Percentiles rank a stretch among this genome's conserved stretches.
These are phyloP conservation scores for Enteromius viviparus DNA, from an alignment of 2,797 vertebrate genomes.

Conservation along the genomic window DNA sequence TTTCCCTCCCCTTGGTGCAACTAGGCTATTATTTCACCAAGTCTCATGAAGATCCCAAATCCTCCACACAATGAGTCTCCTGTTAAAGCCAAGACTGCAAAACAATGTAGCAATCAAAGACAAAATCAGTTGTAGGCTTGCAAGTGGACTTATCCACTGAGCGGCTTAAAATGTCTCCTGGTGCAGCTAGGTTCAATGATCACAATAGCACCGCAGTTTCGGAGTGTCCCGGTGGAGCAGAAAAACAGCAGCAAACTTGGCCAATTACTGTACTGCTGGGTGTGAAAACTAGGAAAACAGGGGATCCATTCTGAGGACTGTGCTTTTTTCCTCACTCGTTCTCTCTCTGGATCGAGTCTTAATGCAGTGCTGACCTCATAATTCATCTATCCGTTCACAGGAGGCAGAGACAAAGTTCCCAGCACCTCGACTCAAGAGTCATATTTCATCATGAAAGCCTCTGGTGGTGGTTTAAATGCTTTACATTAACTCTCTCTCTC, in stretches of 20 bases:
- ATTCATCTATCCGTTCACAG: conserved; percentile 75
- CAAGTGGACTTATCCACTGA: background rate
- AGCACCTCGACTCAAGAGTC: conserved; percentile 67
- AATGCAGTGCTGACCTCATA: conserved; percentile 70
- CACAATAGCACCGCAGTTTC: conserved; percentile 39
- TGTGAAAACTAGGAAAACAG: conserved; percentile 50
- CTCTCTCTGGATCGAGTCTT: conserved; percentile 62
- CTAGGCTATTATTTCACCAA: conserved; percentile 6
- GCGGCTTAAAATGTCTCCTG: conserved; percentile 14
- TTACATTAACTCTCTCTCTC: conserved; percentile 69
- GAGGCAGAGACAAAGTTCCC: conserved; percentile 70
- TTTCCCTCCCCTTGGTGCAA: conserved; percentile 2
- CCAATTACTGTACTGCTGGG: conserved; percentile 56
- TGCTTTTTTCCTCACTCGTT: conserved; percentile 55
- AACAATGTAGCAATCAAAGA: conserved; percentile 6
- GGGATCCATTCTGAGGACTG: conserved; percentile 58
- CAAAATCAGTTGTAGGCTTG: background rate
- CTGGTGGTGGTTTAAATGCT: conserved; percentile 78
- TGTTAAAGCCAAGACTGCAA: conserved; percentile 10
- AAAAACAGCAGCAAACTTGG: conserved; percentile 46
- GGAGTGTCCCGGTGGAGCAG: conserved; percentile 28
- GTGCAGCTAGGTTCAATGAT: conserved; percentile 45
- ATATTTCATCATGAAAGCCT: conserved; percentile 78
- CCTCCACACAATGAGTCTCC: conserved; percentile 11
- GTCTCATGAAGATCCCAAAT: background rate